Conservation (phyloP, 2,797 vertebrate species). For the Oreonectes daqikongensis region DNA sequence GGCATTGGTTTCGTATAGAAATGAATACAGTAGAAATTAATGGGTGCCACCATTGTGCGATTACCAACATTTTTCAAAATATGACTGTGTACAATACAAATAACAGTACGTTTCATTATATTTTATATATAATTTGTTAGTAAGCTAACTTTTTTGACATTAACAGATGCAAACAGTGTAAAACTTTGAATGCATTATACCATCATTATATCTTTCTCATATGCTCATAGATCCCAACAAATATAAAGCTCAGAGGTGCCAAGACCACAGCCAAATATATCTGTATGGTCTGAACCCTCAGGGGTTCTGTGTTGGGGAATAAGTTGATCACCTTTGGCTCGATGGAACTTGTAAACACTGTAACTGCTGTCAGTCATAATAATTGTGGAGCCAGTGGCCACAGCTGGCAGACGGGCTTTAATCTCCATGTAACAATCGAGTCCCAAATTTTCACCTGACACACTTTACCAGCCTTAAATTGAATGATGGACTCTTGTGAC, state of each 20-base stretch:
- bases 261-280: background rate
- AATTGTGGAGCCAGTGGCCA: conserved; percentile 50
- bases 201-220: background rate
- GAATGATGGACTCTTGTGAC: conserved; percentile 53
- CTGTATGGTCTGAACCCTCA: background rate
- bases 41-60: too few species aligned
- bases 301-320: conserved; percentile 8
- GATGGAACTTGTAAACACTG: conserved; percentile 46
- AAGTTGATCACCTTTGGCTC: conserved; percentile 39
- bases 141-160: too few species aligned
- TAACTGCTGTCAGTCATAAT: conserved; percentile 57
- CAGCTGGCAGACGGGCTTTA: conserved; percentile 59
- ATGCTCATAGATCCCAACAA: background rate
- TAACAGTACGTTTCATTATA: too few species aligned
- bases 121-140: too few species aligned
- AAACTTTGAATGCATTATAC: too few species aligned
- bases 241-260: background rate
- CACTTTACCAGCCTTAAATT: conserved; percentile 50
- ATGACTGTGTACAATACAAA: background rate
- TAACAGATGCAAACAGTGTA: too few species aligned
- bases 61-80: too few species aligned
- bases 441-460: conserved; percentile 59
- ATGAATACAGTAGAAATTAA: too few species aligned
- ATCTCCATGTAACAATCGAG: conserved; percentile 58
- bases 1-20: too few species aligned